Percentiles rank a stretch among this genome's conserved stretches.
phyloP scores from a whole-genome alignment of 2,888 invertebrate species.

The Mongoloraphidia duomilia region DNA sequence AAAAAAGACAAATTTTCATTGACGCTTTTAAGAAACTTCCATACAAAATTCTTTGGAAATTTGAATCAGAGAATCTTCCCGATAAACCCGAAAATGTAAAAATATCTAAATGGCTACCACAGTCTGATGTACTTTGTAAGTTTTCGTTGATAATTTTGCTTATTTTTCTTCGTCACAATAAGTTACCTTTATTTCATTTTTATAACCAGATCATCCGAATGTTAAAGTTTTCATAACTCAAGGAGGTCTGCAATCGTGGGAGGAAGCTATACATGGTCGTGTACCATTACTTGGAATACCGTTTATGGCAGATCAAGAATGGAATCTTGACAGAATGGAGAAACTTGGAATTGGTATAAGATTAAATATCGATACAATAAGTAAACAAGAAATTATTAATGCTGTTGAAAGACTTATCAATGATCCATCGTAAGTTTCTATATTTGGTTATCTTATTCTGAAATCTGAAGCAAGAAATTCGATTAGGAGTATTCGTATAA shows the following conservation, averaged over 20 bases:
- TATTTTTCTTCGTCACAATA: too few species aligned
- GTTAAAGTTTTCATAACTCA: conserved; percentile 2
- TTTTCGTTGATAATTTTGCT: background rate
- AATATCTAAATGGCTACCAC: conserved; percentile 4
- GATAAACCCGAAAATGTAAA: conserved; percentile 19
- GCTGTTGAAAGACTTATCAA: background rate
- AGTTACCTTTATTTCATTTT: background rate
- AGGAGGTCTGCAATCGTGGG: conserved; percentile 4
- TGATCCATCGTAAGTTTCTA: too few species aligned
- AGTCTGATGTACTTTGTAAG: conserved; percentile 3
- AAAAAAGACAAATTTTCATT: conserved; percentile 16
- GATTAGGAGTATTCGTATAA: too few species aligned
- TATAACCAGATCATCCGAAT: background rate
- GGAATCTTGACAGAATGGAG: background rate
- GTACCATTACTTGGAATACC: conserved; percentile 4
- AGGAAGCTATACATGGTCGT: conserved; percentile 1
- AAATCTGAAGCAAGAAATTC: too few species aligned
- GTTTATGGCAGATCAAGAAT: conserved; percentile 3
- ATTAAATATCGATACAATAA: conserved; percentile 19
- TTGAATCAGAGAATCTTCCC: conserved; percentile 17
- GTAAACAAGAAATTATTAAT: background rate
- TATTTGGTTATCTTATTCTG: too few species aligned
- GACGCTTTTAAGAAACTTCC: conserved; percentile 20
- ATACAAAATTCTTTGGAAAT: conserved; percentile 23
- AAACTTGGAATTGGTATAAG: conserved; percentile 8